These are phyloP conservation scores for Protosalanx chinensis DNA, from an alignment of 2,797 vertebrate genomes.

Conservation along the genomic window DNA sequence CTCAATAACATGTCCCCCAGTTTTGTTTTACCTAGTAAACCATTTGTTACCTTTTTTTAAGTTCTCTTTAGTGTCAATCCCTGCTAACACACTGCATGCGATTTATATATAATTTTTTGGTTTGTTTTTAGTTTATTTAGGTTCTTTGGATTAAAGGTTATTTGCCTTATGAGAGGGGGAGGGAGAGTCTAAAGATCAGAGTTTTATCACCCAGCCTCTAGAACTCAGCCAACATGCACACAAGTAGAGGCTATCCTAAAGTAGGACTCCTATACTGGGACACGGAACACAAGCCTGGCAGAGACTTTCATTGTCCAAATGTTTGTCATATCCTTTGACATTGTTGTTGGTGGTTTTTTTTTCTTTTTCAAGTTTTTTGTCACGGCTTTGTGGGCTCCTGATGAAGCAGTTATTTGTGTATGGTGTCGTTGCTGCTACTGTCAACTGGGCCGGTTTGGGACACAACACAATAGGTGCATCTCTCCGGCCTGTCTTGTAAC, in stretches of 20 bases:
- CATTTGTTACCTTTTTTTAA: slow-evolving; percentile 1
- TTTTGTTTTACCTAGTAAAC: slow-evolving; percentile 33
- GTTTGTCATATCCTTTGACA: not conserved
- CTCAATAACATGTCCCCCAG: slow-evolving; percentile 38
- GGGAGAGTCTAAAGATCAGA: no score
- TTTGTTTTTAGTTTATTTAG: slow-evolving; percentile 28
- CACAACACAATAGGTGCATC: slow-evolving; percentile 26
- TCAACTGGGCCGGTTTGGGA: slow-evolving; percentile 47
- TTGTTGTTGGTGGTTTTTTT: not conserved
- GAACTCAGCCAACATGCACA: not conserved
- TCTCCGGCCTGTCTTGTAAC: slow-evolving; percentile 49
- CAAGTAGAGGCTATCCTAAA: not conserved
- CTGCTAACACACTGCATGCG: slow-evolving; percentile 45
- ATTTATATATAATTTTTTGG: slow-evolving; percentile 32
- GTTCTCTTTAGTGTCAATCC: slow-evolving; percentile 24
- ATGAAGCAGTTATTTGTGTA: slow-evolving; percentile 48
- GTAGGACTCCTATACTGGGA: not conserved
- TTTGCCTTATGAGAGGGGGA: slow-evolving; percentile 42
- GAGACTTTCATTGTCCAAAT: not conserved
- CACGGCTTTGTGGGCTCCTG: slow-evolving; percentile 26
- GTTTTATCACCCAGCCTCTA: no score
- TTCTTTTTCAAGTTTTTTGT: not conserved
- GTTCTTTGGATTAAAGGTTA: slow-evolving; percentile 29
- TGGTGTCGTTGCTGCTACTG: slow-evolving; percentile 62
- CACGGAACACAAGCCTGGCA: slow-evolving; percentile 6